A percentile compares a stretch with the other conserved stretches of the same genome.
phyloP scores from a whole-genome alignment of 2,797 vertebrate species.

The Myripristis murdjan region DNA sequence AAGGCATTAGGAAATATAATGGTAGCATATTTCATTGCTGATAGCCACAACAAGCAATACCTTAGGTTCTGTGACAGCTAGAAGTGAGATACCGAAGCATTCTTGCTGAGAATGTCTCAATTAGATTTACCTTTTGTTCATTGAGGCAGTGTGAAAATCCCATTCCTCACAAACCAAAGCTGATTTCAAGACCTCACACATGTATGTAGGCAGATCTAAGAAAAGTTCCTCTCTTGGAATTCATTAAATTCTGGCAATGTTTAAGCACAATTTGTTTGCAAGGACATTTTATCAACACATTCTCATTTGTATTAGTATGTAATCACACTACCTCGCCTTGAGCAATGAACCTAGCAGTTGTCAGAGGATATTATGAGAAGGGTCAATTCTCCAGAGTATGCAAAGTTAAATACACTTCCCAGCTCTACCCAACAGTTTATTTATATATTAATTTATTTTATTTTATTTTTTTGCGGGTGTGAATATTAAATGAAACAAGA shows the following conservation, averaged over 20 bases:
- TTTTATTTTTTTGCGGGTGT: slow-evolving; percentile 50
- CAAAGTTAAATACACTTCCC: slow-evolving; percentile 62
- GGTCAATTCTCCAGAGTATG: slow-evolving; percentile 41
- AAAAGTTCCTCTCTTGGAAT: neutral
- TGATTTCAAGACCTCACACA: slow-evolving; percentile 4
- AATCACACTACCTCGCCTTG: slow-evolving; percentile 35
- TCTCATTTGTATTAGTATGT: slow-evolving; percentile 36
- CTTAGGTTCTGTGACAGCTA: neutral
- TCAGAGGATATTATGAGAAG: slow-evolving; percentile 27
- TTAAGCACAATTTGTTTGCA: slow-evolving; percentile 28
- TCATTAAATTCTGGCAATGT: slow-evolving; percentile 5
- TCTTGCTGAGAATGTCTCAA: neutral
- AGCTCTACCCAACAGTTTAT: slow-evolving; percentile 36
- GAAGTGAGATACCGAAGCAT: neutral
- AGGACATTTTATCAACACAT: slow-evolving; percentile 36
- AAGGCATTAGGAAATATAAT: slow-evolving; percentile 9
- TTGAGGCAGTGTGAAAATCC: neutral
- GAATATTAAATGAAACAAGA: slow-evolving; percentile 67
- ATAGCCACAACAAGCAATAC: slow-evolving; percentile 2
- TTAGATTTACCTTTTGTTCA: slow-evolving; percentile 9
- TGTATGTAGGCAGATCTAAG: neutral
- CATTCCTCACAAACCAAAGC: neutral
- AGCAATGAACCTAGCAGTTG: slow-evolving; percentile 32
- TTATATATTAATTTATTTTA: too few species aligned
- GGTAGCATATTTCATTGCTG: neutral